A percentile compares a stretch with the other conserved stretches of the same genome.
Evolutionary conservation across 2,113 vertebrate genomes (phyloP).

Genomic region (Pedetes capensis): DNA sequence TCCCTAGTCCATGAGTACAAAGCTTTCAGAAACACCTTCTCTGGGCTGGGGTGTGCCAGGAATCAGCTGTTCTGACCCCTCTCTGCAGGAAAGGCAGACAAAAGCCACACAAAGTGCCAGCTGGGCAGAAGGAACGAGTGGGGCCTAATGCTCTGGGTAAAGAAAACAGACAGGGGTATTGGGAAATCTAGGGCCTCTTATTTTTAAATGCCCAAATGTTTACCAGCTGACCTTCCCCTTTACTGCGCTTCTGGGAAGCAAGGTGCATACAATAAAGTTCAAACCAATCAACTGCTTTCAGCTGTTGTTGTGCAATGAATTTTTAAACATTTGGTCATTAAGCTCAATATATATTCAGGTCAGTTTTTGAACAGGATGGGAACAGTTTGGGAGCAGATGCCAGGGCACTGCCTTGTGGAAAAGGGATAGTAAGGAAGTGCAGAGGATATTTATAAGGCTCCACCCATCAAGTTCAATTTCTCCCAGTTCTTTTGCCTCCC

Average conservation of each 20-base stretch:
- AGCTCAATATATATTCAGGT: slow-evolving; percentile 89
- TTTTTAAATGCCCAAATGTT: slow-evolving; percentile 87
- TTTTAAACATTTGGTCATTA: slow-evolving; percentile 90
- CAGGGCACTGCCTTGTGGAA: slow-evolving; percentile 82
- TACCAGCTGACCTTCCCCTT: slow-evolving; percentile 88
- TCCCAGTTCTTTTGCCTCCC: slow-evolving; percentile 52
- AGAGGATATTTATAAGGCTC: slow-evolving; percentile 78
- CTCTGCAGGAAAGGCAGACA: background rate
- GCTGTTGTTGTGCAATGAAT: slow-evolving; percentile 89
- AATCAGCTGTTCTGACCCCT: background rate
- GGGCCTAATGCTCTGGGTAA: slow-evolving; percentile 48
- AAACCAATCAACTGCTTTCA: slow-evolving; percentile 90
- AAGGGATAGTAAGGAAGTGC: slow-evolving; percentile 79
- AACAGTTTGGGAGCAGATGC: slow-evolving; percentile 89
- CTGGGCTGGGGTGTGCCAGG: background rate
- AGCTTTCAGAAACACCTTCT: background rate
- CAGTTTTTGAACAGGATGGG: slow-evolving; percentile 87
- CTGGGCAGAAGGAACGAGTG: background rate
- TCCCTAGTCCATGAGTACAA: background rate
- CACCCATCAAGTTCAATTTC: slow-evolving; percentile 77
- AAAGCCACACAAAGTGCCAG: background rate
- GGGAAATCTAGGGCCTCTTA: slow-evolving; percentile 82
- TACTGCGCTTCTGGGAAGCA: slow-evolving; percentile 86
- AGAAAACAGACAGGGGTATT: slow-evolving; percentile 73
- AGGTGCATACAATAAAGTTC: slow-evolving; percentile 88